Percentiles rank a stretch among this genome's conserved stretches.
Conservation (phyloP, 2,888 invertebrate species). For the Proisotoma minuta region DNA sequence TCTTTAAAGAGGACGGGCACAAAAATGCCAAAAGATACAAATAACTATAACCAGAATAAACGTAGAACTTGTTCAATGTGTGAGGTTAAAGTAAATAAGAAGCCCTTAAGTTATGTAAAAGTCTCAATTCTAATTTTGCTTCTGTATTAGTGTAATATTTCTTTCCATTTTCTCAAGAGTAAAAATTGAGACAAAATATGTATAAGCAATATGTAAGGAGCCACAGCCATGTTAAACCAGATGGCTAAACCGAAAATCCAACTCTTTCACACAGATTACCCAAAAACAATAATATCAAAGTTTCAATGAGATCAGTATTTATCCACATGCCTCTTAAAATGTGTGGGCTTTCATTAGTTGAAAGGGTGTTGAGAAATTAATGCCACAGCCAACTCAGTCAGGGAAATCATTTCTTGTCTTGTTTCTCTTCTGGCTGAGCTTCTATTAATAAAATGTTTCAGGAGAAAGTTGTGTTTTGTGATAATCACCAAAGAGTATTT, state of each 20-base stretch:
- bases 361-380: slow-evolving; percentile 19
- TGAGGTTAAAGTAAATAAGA: too few species aligned
- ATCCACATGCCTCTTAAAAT: slow-evolving; percentile 14
- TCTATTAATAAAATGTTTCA: neutral
- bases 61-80: too few species aligned
- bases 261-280: slow-evolving; percentile 19
- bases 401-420: too few species aligned
- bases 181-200: neutral
- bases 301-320: slow-evolving; percentile 15
- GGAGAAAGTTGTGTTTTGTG: slow-evolving; percentile 1
- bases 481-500: too few species aligned
- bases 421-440: neutral
- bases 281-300: slow-evolving; percentile 18
- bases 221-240: neutral
- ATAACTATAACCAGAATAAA: too few species aligned
- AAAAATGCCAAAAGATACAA: too few species aligned
- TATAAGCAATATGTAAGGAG: slow-evolving; percentile 2
- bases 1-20: too few species aligned
- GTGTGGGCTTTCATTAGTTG: slow-evolving; percentile 11
- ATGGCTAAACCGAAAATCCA: neutral
- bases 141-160: too few species aligned
- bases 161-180: too few species aligned
- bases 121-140: too few species aligned
- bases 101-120: too few species aligned
- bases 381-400: too few species aligned